Evolutionary conservation across 2,797 vertebrate species (phyloP).

Genomic region (Chrosomus eos): DNA sequence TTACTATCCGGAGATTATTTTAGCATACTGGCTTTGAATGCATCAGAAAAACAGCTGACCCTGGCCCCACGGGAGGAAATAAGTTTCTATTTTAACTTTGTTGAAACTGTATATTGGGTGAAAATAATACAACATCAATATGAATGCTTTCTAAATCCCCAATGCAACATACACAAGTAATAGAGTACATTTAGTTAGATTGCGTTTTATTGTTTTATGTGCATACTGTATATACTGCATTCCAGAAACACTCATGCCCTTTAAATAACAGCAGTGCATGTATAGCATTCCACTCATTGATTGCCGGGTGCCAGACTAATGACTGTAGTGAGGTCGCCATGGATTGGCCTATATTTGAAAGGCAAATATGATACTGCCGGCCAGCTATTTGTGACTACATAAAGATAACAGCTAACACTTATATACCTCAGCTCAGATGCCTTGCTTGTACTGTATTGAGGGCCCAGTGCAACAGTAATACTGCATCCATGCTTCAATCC

Average conservation of each 20-base stretch:
- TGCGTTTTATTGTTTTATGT: neutral
- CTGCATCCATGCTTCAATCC: neutral
- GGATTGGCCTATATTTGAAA: conserved; percentile 52
- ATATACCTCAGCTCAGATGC: conserved; percentile 58
- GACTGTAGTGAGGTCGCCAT: conserved; percentile 60
- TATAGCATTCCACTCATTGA: conserved; percentile 56
- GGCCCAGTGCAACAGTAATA: conserved; percentile 24
- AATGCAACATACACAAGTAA: neutral
- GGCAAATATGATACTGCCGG: conserved; percentile 69
- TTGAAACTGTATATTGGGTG: conserved; percentile 72
- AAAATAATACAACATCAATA: conserved; percentile 43
- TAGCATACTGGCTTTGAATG: conserved; percentile 66
- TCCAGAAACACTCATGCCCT: conserved; percentile 22
- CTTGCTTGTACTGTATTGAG: conserved; percentile 52
- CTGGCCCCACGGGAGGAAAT: conserved; percentile 67
- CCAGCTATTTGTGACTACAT: conserved; percentile 69
- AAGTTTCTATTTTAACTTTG: conserved; percentile 76
- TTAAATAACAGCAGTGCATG: conserved; percentile 45
- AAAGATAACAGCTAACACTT: conserved; percentile 63
- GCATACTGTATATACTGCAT: neutral
- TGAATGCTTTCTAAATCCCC: conserved; percentile 38
- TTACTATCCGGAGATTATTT: conserved; percentile 71
- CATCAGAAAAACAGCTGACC: conserved; percentile 73
- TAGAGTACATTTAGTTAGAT: conserved; percentile 3
- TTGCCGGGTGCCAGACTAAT: conserved; percentile 44